A percentile compares a stretch with the other conserved stretches of the same genome.
Conservation (phyloP, 2,888 invertebrate genomes). For the Spisula subtruncata region DNA sequence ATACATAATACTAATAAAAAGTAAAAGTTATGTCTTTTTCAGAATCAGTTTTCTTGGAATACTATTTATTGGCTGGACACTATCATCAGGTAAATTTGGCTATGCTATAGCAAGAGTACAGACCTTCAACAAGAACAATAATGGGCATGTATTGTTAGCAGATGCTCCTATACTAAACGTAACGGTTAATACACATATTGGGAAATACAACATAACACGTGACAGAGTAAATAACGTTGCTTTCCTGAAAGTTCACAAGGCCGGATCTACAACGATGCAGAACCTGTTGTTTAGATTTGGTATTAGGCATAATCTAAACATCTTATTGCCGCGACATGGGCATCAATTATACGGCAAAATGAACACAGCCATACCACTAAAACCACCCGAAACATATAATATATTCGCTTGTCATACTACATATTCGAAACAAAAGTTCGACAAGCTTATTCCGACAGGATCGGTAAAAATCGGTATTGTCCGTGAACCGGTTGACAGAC, state of each 20-base stretch:
- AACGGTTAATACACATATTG: not conserved
- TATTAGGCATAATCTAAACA: slow-evolving; percentile 38
- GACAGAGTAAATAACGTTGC: slow-evolving; percentile 32
- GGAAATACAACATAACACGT: not conserved
- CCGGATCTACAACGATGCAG: slow-evolving; percentile 61
- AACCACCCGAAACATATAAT: slow-evolving; percentile 38
- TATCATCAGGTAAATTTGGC: not conserved
- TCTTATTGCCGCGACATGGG: slow-evolving; percentile 45
- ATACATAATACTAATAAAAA: no score
- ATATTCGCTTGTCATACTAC: slow-evolving; percentile 55
- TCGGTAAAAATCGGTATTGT: slow-evolving; percentile 63
- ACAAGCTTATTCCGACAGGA: slow-evolving; percentile 54
- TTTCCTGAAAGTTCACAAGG: slow-evolving; percentile 60
- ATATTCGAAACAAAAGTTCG: slow-evolving; percentile 45
- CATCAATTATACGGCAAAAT: no score
- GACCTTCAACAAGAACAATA: not conserved
- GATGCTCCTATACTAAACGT: not conserved
- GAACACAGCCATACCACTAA: slow-evolving; percentile 5
- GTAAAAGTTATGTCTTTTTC: no score
- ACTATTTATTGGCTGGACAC: not conserved
- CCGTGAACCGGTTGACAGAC: slow-evolving; percentile 63
- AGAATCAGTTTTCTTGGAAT: slow-evolving; percentile 6
- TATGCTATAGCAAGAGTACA: not conserved
- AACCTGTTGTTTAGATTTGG: slow-evolving; percentile 61
- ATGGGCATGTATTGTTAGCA: not conserved